These are phyloP conservation scores for Phocoena sinus DNA, from an alignment of 2,113 vertebrate species.

Conservation along the genomic window DNA sequence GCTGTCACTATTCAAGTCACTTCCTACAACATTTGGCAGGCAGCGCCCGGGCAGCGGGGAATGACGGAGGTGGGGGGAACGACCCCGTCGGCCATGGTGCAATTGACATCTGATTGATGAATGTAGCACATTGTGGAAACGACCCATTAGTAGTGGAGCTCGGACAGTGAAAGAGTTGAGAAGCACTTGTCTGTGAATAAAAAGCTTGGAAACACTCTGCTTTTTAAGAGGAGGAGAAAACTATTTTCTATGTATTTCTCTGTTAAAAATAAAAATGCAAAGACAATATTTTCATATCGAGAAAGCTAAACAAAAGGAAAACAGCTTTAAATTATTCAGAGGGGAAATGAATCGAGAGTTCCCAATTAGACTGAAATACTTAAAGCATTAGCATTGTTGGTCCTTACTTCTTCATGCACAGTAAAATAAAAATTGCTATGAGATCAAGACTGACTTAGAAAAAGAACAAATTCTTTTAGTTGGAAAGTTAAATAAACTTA, in stretches of 20 bases:
- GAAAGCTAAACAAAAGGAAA: conserved; percentile 45
- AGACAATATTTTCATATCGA: not conserved
- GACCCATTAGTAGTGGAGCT: conserved; percentile 48
- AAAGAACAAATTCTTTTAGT: not conserved
- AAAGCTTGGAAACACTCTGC: conserved; percentile 24
- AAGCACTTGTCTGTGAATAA: not conserved
- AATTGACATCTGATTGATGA: conserved; percentile 76
- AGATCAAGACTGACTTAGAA: not conserved
- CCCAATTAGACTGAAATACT: conserved; percentile 28
- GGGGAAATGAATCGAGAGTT: conserved; percentile 42
- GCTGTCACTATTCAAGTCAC: conserved; percentile 46
- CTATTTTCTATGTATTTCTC: not conserved
- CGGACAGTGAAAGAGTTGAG: not conserved
- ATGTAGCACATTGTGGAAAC: conserved; percentile 46
- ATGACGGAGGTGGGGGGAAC: conserved; percentile 56
- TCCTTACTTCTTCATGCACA: not conserved
- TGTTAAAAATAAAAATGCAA: conserved; percentile 54
- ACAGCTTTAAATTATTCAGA: conserved; percentile 41
- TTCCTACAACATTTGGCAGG: conserved; percentile 77
- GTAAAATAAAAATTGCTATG: conserved; percentile 9
- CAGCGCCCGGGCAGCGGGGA: conserved; percentile 72
- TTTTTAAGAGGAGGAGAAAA: not conserved
- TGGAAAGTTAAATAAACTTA: not conserved
- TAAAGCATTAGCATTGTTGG: not conserved
- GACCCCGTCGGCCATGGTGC: conserved; percentile 61